Percentiles rank a stretch among this genome's conserved stretches.
These are phyloP conservation scores for Xylota segnis DNA, from an alignment of 2,888 invertebrate genomes.

Conservation along the genomic window DNA sequence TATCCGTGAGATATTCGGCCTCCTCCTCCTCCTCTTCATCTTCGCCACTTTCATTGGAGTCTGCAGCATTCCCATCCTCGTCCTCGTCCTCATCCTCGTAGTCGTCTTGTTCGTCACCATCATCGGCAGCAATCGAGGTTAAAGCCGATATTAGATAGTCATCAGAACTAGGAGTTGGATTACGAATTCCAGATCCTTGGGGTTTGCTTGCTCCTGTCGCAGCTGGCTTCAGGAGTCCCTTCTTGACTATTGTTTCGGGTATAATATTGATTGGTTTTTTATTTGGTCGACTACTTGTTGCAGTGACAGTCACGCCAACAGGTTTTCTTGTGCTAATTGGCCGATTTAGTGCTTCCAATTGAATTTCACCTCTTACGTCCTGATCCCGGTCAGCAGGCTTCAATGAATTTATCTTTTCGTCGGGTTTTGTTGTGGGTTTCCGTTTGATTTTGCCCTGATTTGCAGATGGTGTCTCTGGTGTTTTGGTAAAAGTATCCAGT, in stretches of 20 bases:
- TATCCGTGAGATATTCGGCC: constrained; percentile 20
- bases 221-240: constrained; percentile 18
- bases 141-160: constrained; percentile 58
- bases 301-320: not conserved
- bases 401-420: constrained; percentile 33
- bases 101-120: not conserved
- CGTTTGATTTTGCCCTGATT: constrained; percentile 17
- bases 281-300: constrained; percentile 50
- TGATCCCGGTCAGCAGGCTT: constrained; percentile 37
- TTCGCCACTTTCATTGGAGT: constrained; percentile 1
- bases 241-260: constrained; percentile 31
- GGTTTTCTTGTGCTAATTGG: constrained; percentile 59
- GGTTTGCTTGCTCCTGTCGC: constrained; percentile 16
- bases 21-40: constrained; percentile 1
- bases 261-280: constrained; percentile 58
- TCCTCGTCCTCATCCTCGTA: constrained; percentile 19
- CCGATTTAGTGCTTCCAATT: constrained; percentile 60
- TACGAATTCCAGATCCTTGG: constrained; percentile 26
- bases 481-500: not conserved
- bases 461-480: not conserved
- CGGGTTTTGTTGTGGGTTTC: constrained; percentile 32
- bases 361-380: constrained; percentile 39
- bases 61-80: not conserved
- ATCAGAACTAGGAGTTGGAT: constrained; percentile 31
- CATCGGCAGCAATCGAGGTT: constrained; percentile 39